Base-by-base conservation (phyloP, 1,140 invertebrate species). In the Sminthurinus signatus region DNA sequence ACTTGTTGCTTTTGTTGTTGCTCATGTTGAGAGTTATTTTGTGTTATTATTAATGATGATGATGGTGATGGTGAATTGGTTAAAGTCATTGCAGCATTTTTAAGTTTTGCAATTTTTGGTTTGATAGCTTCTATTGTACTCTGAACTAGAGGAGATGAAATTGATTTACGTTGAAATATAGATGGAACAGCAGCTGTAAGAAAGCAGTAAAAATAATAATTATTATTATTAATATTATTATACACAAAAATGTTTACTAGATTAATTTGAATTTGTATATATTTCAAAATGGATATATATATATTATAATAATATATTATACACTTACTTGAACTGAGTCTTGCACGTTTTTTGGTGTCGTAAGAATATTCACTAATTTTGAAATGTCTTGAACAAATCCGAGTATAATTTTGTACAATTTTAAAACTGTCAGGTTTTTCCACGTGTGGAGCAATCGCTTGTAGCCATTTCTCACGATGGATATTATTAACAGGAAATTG, bases 341-440 rank as follows among this genome's bases (percentile, higher is more conserved):
- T 43, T 10, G 70, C 70, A 43, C 70, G 17, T 55, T 71, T 71
- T 44, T 67, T 68, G 14, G 60, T 46, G 59, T 71, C 70, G 15
- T 68, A 31, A n/a, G 66, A 71, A 42, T 71, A 71, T 31, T 71
- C 70, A 44, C 68, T 71, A 25, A 59, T 64, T 48, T 60, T 32
- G 44, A 71, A 71, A 64, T 71, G 70, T 59, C 70, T 50, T 5
- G 70, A 71, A 43, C 70, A 71, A 42, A 71, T 56, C 21, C 70
- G 25, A 1, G 70, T 71, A 55, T 71, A 71, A 3, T 63, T 50
- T 59, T 60, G 64, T 44, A 68, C 70, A 19, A 71, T 28, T 62
- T 63, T 68, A 28, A 68, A 71, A 0, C 19, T 19, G 15, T 71
- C 67, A 21, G 70, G 70, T 36, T 71, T 71, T 12, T 68, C 70